These are phyloP conservation scores for Caenorhabditis drosophilae DNA, from an alignment of 2,888 invertebrate genomes.

Conservation along the genomic window DNA sequence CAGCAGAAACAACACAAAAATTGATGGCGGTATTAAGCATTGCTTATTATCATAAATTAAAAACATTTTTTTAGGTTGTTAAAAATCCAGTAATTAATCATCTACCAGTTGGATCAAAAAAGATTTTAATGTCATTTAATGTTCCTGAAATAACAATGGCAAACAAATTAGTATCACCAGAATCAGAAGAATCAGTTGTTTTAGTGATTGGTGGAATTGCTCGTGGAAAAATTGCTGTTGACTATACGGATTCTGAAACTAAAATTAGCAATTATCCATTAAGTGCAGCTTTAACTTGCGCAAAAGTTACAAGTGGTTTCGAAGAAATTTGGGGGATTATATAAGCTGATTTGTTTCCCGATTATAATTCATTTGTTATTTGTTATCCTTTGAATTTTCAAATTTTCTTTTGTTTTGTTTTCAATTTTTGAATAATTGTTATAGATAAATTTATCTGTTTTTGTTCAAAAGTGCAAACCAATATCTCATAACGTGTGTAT, in stretches of 20 bases:
- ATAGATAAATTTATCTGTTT: too few relatives aligned
- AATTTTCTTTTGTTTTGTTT: too few relatives aligned
- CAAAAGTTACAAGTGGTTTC: constrained; percentile 77
- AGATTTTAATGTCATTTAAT: constrained; percentile 87
- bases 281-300: constrained; percentile 93
- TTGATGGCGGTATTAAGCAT: too few relatives aligned
- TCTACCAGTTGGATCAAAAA: constrained; percentile 89
- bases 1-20: constrained; percentile 86
- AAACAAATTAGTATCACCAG: constrained; percentile 43
- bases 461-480: too few relatives aligned
- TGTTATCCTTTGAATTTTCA: too few relatives aligned
- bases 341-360: constrained; percentile 23
- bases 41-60: too few relatives aligned
- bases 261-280: constrained; percentile 95
- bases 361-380: too few relatives aligned
- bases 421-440: too few relatives aligned
- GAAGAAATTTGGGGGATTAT: constrained; percentile 65
- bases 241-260: constrained; percentile 87
- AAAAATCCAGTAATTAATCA: constrained; percentile 94
- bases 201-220: constrained; percentile 96
- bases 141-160: constrained; percentile 39
- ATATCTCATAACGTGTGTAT: too few relatives aligned
- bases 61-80: too few relatives aligned
- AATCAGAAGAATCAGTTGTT: constrained; percentile 77
- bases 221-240: constrained; percentile 82